Base-by-base conservation (phyloP, 2,888 invertebrate genomes). In the Allophyes oxyacanthae region DNA sequence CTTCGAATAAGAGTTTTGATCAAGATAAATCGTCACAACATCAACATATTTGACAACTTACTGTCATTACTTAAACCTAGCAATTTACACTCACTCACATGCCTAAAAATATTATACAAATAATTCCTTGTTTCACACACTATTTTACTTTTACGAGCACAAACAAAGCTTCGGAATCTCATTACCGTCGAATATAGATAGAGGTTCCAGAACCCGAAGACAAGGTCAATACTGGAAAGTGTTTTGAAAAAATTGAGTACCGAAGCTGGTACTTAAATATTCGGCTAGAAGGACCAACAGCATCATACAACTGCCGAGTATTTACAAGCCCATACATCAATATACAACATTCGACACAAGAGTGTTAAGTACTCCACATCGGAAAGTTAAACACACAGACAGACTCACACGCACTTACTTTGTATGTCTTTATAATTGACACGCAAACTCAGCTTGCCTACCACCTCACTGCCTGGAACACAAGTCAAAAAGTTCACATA, bases 401-500 rank as follows among this genome's bases (percentile, higher is more conserved):
- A 66, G 52, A 71, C 46, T 41, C 69, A 75, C 71, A 72, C 68
- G 20, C 64, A 87, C 88, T 88, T 87, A 88, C 88, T 62, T 77
- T 76, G 79, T 75, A 82, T 63, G 40, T 85, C 81, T 82, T 83
- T 85, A 81, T 81, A 83, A 79, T 84, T 82, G 68, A 90, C 76
- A 79, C 85, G 86, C 79, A 91, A 83, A 73, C 83, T 87, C 80
- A 91, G 88, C 83, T 85, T 89, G 73, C 91, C 91, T 71, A 90
- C 86, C 79, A 91, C 91, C 81, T 86, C 85, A 67, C 83, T 78
- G 71, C 85, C 91, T 90, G 89, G 48, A 83, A 89, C 84, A 82
- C 70, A 77, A 71, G 53, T 59, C 53, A 61, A 5, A 62, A 2
- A 52, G 42, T 44, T 70, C 58, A 66, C 37, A 46, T 41, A 41